A percentile compares a stretch with the other conserved stretches of the same genome.
Evolutionary conservation across 1,140 invertebrate genomes (phyloP).

Genomic region (Leptoteleia sp.): DNA sequence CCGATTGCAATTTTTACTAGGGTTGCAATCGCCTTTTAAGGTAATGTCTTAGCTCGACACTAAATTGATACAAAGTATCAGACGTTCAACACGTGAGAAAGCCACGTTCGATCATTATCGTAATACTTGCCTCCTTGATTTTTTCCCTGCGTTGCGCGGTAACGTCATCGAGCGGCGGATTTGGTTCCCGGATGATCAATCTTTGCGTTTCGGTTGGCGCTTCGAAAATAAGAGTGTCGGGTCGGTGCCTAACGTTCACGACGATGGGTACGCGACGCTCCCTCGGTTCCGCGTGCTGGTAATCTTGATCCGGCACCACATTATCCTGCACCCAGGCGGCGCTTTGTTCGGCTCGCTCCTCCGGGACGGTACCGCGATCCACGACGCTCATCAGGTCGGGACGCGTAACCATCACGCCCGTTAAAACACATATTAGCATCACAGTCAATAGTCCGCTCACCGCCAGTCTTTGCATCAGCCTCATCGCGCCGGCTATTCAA

Average conservation of each 20-base stretch:
- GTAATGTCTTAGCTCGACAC: no score
- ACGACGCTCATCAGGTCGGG: slow-evolving; percentile 73
- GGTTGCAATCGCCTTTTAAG: no score
- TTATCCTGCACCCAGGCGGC: slow-evolving; percentile 76
- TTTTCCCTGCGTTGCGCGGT: slow-evolving; percentile 85
- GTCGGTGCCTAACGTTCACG: slow-evolving; percentile 72
- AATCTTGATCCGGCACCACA: slow-evolving; percentile 67
- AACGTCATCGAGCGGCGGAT: slow-evolving; percentile 81
- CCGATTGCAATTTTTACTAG: no score
- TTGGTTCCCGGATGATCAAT: slow-evolving; percentile 83
- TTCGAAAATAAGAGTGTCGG: slow-evolving; percentile 75
- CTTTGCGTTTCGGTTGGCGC: slow-evolving; percentile 79
- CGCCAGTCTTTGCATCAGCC: slow-evolving; percentile 77
- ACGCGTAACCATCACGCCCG: slow-evolving; percentile 75
- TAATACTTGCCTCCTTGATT: slow-evolving; percentile 85
- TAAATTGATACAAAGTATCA: no score
- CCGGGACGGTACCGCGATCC: slow-evolving; percentile 73
- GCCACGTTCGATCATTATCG: not conserved
- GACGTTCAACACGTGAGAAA: no score
- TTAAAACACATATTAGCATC: slow-evolving; percentile 77
- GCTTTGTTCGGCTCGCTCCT: slow-evolving; percentile 73
- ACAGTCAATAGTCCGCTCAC: slow-evolving; percentile 78
- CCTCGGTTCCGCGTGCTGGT: slow-evolving; percentile 75
- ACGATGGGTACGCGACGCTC: slow-evolving; percentile 66
- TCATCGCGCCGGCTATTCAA: slow-evolving; percentile 59